phyloP scores from a whole-genome alignment of 2,888 invertebrate species.

The Vannuccia rotundouncinata region DNA sequence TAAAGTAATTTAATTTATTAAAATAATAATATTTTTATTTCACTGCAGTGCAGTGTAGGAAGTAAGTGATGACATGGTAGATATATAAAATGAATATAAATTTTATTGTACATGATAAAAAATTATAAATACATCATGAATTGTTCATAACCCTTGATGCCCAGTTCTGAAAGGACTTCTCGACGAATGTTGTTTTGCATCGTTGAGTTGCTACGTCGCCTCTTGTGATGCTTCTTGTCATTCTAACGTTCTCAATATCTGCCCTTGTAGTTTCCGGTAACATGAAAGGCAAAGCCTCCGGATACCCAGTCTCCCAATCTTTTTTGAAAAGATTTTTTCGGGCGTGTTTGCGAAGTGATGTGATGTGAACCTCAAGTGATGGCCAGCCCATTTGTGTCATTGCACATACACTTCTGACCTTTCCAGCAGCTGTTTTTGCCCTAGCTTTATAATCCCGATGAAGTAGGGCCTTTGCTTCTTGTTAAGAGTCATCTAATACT shows the following conservation, averaged over 20 bases:
- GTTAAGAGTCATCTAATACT: conserved; percentile 8
- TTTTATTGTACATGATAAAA: background rate
- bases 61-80: background rate
- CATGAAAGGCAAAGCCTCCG: background rate
- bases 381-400: conserved; percentile 16
- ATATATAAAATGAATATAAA: background rate
- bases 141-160: conserved; percentile 1
- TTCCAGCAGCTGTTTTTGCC: conserved; percentile 11
- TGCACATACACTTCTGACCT: conserved; percentile 14
- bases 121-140: background rate
- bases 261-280: conserved; percentile 4
- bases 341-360: background rate
- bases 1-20: no score
- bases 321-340: conserved; percentile 9
- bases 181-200: background rate
- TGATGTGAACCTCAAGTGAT: conserved; percentile 9
- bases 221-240: conserved; percentile 23
- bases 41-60: conserved; percentile 12
- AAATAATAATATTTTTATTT: background rate
- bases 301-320: conserved; percentile 15
- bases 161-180: background rate
- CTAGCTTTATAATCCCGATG: background rate
- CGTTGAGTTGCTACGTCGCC: conserved; percentile 1
- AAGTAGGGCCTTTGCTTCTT: background rate
- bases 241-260: background rate